These are phyloP conservation scores for Ibycter americanus DNA, from an alignment of 2,797 vertebrate species.

Conservation along the genomic window DNA sequence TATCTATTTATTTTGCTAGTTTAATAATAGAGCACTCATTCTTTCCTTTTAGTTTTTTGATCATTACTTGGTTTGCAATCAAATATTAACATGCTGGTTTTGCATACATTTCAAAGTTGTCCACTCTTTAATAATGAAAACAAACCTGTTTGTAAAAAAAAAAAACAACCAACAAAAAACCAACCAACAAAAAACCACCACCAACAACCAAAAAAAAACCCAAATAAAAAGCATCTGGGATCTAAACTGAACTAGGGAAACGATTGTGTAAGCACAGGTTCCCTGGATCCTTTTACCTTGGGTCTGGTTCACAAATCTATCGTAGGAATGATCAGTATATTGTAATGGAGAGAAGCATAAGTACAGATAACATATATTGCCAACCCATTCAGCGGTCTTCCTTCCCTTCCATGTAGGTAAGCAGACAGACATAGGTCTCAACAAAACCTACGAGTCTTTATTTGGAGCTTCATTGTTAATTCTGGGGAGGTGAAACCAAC, in stretches of 20 bases:
- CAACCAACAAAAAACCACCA: not conserved
- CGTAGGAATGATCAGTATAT: not conserved
- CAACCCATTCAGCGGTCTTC: not conserved
- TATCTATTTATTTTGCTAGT: conserved; percentile 65
- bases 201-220: not conserved
- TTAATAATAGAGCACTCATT: conserved; percentile 63
- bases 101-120: not conserved
- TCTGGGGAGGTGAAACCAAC: not conserved
- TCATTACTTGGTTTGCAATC: conserved; percentile 4
- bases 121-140: not conserved
- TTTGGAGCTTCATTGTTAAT: not conserved
- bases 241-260: not conserved
- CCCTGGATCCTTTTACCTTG: not conserved
- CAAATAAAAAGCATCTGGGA: not conserved
- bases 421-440: not conserved
- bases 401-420: not conserved
- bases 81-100: conserved; percentile 44
- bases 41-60: conserved; percentile 54
- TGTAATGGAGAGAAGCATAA: not conserved
- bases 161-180: not conserved
- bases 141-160: conserved; percentile 5
- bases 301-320: not conserved
- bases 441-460: not conserved
- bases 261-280: not conserved
- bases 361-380: not conserved